Evolutionary conservation across 2,888 invertebrate species (phyloP).

Genomic region (Phorcus lineatus): DNA sequence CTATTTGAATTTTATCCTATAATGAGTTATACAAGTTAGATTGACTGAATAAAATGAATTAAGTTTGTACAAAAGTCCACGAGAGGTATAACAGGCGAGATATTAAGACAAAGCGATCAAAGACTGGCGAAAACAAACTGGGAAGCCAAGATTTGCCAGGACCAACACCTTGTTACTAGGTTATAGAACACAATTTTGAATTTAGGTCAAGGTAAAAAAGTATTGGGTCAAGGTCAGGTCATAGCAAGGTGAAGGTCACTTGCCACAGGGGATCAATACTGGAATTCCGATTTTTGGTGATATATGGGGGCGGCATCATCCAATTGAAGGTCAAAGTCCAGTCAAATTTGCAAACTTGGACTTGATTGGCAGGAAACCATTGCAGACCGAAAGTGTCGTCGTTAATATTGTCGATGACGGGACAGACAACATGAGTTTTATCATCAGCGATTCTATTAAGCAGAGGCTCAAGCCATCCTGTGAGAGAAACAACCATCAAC

Average conservation of each 20-base stretch:
- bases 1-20: too few relatives aligned
- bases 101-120: too few relatives aligned
- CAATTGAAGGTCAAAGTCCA: constrained; percentile 87
- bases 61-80: too few relatives aligned
- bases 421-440: constrained; percentile 86
- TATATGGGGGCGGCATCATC: constrained; percentile 44
- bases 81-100: too few relatives aligned
- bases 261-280: constrained; percentile 41
- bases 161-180: too few relatives aligned
- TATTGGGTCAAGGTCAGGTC: neutral
- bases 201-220: neutral
- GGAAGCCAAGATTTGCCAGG: too few relatives aligned
- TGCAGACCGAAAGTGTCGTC: constrained; percentile 95
- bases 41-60: too few relatives aligned
- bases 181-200: too few relatives aligned
- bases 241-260: neutral
- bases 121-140: too few relatives aligned
- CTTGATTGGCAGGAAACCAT: constrained; percentile 76
- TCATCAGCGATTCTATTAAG: constrained; percentile 87
- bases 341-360: constrained; percentile 79
- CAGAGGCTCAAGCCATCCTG: constrained; percentile 95
- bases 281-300: constrained; percentile 29
- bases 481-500: neutral
- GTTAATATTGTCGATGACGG: constrained; percentile 96
- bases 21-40: too few relatives aligned